Evolutionary conservation across 2,888 invertebrate genomes (phyloP), one percentile per base, ranked within the genome.

Genomic region (Lordiphosa andalusiaca): DNA sequence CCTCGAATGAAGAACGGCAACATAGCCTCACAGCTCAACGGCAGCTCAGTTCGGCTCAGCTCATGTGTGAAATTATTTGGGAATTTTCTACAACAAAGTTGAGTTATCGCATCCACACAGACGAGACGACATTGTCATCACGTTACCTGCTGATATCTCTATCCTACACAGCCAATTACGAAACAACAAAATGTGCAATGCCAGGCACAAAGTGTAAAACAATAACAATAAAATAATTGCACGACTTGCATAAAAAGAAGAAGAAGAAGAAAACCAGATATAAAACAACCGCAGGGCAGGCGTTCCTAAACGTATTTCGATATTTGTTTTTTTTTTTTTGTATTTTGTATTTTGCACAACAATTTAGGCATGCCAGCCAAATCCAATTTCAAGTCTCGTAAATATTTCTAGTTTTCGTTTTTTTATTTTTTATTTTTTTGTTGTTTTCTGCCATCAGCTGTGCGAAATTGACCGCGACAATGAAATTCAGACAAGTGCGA

Each of bases 61-160:
- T 84, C 73, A 62, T 84, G 81, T 81, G 77, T 84, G 81, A 84
- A 77, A 77, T 77, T 84, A 81, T 77, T 77, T 84, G 69, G 81
- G 77, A 81, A 81, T 73, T 77, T 84, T 77, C 81, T 30, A 30
- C 7, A 10, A 30, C 67, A 51, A 56, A 76, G 72, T 83, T 75
- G 73, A 76, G 83, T 77, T 77, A 77, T 83, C 76, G 81, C 77
- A 83, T 80, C 60, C 44, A 51, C 60, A 37, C 71, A 69, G 62
- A 62, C 56, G 41, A 69, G 62, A 62, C 56, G 41, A 25, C 50
- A n/a, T 12, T 36, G 46, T 19, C 40, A 30, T 13, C 21, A 12
- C 25, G 9, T 6, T n/a, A 23, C 33, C 16, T 33, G 35, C 44
- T 60, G 53, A 60, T 60, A 62, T 60, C 53, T 60, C 40, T 36